Conservation (phyloP, 2,888 invertebrate species). For the Cenopis cana region DNA sequence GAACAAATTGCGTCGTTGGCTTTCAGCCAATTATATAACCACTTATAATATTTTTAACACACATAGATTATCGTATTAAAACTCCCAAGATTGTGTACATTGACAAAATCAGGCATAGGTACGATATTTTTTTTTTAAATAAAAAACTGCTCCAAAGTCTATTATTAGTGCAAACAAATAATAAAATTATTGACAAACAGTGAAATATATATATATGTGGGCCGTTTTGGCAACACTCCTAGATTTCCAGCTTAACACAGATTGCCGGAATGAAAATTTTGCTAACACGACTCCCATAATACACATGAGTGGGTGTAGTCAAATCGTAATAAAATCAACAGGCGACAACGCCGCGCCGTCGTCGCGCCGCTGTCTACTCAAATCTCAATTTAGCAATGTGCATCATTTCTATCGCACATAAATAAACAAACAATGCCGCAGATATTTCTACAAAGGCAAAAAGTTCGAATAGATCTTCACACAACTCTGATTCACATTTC, state of each 20-base stretch:
- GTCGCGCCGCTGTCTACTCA: slow-evolving; percentile 20
- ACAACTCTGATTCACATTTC: not conserved
- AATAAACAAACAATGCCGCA: slow-evolving; percentile 19
- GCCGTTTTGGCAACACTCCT: slow-evolving; percentile 52
- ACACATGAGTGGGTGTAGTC: slow-evolving; percentile 34
- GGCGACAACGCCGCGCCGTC: slow-evolving; percentile 10
- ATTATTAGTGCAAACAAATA: slow-evolving; percentile 11
- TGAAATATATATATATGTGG: slow-evolving; percentile 37
- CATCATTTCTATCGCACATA: not conserved
- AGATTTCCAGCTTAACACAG: slow-evolving; percentile 44
- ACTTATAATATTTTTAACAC: not conserved
- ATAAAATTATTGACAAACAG: slow-evolving; percentile 45
- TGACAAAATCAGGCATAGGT: not conserved
- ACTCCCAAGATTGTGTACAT: not conserved
- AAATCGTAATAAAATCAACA: slow-evolving; percentile 35
- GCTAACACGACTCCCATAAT: slow-evolving; percentile 36
- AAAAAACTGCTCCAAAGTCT: not conserved
- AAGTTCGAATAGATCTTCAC: not conserved
- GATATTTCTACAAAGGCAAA: not conserved
- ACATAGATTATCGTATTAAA: not conserved
- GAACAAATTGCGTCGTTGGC: slow-evolving; percentile 29
- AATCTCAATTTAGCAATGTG: slow-evolving; percentile 34
- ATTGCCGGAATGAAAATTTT: slow-evolving; percentile 38
- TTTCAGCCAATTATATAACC: slow-evolving; percentile 19
- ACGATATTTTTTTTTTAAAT: not conserved